Conservation (phyloP, 2,113 vertebrate species). For the Dromaius novaehollandiae region DNA sequence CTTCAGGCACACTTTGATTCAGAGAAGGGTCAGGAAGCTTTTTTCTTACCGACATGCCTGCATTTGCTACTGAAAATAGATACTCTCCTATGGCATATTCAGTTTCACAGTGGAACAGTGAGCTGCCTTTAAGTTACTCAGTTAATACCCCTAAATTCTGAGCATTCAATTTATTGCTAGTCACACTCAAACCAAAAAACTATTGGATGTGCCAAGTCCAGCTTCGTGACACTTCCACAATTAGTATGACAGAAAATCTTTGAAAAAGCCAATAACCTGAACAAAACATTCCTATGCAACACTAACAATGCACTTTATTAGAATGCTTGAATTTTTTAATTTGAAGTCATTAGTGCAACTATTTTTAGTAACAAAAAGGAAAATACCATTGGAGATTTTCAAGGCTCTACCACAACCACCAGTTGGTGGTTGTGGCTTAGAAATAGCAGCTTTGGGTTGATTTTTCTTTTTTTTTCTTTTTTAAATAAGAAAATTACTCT, state of each 20-base stretch:
- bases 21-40: background rate
- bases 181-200: background rate
- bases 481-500: background rate
- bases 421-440: background rate
- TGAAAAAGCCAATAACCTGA: background rate
- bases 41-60: background rate
- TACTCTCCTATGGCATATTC: background rate
- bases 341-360: background rate
- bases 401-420: background rate
- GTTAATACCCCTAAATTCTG: background rate
- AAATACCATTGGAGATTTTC: background rate
- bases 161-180: background rate
- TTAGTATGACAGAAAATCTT: no score
- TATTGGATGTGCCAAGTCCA: background rate
- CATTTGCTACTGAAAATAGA: background rate
- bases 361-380: background rate
- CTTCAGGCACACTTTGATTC: background rate
- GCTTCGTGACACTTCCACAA: background rate
- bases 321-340: background rate
- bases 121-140: background rate
- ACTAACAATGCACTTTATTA: background rate
- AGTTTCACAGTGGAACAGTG: background rate
- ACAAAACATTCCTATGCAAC: background rate
- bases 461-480: background rate
- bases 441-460: background rate